Evolutionary conservation across 2,797 vertebrate species (phyloP).

Genomic region (Furcifer pardalis): DNA sequence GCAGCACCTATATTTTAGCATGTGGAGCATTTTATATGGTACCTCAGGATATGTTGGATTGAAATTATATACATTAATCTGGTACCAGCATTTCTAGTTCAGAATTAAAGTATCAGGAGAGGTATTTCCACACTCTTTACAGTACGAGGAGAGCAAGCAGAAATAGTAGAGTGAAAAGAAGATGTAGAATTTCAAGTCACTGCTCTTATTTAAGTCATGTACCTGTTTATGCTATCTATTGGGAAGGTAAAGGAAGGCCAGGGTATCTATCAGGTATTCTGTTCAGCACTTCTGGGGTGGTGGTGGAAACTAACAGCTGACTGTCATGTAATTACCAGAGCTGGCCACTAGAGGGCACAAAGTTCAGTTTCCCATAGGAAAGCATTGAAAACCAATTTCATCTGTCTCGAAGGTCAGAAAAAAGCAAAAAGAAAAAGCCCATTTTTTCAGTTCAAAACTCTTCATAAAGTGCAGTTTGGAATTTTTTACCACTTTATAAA

Average conservation of each 20-base stretch:
- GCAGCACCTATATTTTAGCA: neutral
- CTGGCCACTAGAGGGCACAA: too few relatives aligned
- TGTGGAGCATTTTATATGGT: neutral
- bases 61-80: neutral
- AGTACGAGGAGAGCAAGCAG: neutral
- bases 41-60: neutral
- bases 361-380: too few relatives aligned
- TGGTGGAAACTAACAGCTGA: too few relatives aligned
- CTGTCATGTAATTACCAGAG: too few relatives aligned
- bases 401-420: too few relatives aligned
- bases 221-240: too few relatives aligned
- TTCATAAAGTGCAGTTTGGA: too few relatives aligned
- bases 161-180: neutral
- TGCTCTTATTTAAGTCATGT: neutral
- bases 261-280: neutral
- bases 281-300: too few relatives aligned
- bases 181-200: neutral
- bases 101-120: neutral
- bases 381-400: too few relatives aligned
- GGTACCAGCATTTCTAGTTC: neutral
- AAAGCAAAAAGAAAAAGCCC: too few relatives aligned
- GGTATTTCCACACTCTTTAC: neutral
- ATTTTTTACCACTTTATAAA: too few relatives aligned
- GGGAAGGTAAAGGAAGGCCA: neutral
- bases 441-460: too few relatives aligned